Evolutionary conservation across 2,797 vertebrate species (phyloP).

Genomic region (Pitangus sulphuratus): DNA sequence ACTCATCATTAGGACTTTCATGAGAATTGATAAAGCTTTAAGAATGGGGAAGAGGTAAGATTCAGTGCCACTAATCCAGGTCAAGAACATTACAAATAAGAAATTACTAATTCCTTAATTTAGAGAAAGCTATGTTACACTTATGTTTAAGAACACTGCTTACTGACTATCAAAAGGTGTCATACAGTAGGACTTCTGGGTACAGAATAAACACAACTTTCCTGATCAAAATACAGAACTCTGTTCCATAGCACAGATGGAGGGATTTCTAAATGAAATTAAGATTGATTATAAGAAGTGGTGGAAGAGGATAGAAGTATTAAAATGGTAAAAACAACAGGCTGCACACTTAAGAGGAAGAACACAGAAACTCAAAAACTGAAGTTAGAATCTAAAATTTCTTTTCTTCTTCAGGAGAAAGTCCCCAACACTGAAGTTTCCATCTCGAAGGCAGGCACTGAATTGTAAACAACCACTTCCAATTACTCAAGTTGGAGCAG

Average conservation of each 20-base stretch:
- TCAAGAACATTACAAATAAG: neutral
- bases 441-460: neutral
- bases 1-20: neutral
- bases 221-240: neutral
- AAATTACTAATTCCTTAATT: neutral
- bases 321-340: neutral
- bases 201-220: neutral
- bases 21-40: neutral
- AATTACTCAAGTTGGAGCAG: neutral
- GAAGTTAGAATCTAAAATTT: neutral
- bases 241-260: neutral
- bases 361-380: neutral
- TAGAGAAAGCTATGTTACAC: neutral
- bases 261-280: neutral
- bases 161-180: neutral
- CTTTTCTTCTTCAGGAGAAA: neutral
- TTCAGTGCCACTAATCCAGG: neutral
- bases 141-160: neutral
- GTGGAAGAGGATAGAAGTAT: neutral
- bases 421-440: neutral
- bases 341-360: neutral
- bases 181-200: neutral
- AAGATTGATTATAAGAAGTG: neutral
- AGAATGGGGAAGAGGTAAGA: neutral
- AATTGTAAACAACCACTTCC: neutral